These are phyloP conservation scores for Crossocerus cetratus DNA, from an alignment of 2,888 invertebrate genomes.

Conservation along the genomic window DNA sequence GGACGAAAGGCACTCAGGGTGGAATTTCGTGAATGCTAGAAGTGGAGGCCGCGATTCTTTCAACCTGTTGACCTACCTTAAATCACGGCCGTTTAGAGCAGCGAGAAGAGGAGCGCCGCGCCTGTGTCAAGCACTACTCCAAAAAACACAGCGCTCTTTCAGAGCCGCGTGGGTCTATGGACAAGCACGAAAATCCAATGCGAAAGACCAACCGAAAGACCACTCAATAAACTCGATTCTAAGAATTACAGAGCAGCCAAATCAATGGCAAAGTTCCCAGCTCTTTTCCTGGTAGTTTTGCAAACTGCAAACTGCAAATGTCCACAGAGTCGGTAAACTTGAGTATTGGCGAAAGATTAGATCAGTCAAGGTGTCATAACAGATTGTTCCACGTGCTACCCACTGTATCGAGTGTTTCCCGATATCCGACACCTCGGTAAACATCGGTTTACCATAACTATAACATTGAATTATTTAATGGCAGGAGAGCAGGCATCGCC, in stretches of 20 bases:
- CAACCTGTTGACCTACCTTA: background rate
- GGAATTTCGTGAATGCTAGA: too few relatives aligned
- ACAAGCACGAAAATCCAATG: too few relatives aligned
- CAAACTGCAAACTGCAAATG: too few relatives aligned
- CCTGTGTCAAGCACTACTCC: background rate
- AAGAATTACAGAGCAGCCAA: too few relatives aligned
- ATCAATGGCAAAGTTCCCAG: too few relatives aligned
- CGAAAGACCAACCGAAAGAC: too few relatives aligned
- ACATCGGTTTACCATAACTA: constrained; percentile 14
- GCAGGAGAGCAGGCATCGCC: background rate
- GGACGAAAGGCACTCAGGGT: too few relatives aligned
- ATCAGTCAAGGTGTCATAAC: constrained; percentile 9
- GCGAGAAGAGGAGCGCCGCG: background rate
- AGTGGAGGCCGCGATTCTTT: background rate
- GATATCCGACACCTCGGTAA: constrained; percentile 32
- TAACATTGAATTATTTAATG: background rate
- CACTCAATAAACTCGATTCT: too few relatives aligned
- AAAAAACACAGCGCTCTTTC: background rate
- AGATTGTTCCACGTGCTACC: background rate
- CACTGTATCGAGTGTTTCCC: constrained; percentile 12
- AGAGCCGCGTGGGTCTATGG: too few relatives aligned
- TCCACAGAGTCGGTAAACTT: background rate
- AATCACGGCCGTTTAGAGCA: background rate
- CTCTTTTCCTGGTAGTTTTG: too few relatives aligned
- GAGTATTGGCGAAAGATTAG: background rate